Percentiles rank a stretch among this genome's conserved stretches.
Evolutionary conservation across 2,113 vertebrate genomes (phyloP).

Genomic region (Ammodramus savannarum): DNA sequence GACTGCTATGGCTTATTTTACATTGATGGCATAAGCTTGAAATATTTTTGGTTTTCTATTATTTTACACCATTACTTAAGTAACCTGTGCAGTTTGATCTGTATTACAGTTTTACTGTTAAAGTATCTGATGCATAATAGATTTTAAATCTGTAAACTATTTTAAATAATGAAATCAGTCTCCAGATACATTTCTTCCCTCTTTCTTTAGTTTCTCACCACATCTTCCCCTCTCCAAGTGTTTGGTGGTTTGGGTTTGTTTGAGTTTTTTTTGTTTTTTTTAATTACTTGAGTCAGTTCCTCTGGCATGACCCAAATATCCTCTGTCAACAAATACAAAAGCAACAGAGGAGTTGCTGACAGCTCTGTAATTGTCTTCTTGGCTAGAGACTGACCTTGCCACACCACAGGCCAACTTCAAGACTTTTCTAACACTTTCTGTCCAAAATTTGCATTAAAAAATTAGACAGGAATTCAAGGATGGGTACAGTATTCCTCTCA

Average conservation of each 20-base stretch:
- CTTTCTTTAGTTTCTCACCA: not conserved
- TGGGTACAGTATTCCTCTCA: not conserved
- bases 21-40: not conserved
- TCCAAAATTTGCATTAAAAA: not conserved
- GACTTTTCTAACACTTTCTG: not conserved
- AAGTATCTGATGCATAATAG: not conserved
- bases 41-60: not conserved
- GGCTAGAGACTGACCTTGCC: not conserved
- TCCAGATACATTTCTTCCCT: not conserved
- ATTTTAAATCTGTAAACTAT: not conserved
- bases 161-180: not conserved
- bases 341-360: not conserved
- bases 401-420: not conserved
- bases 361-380: not conserved
- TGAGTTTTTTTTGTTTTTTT: fast-evolving
- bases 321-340: not conserved
- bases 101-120: not conserved
- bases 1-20: not conserved
- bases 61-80: not conserved
- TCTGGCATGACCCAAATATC: not conserved
- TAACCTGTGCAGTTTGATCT: not conserved
- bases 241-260: not conserved
- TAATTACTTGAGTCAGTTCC: not conserved
- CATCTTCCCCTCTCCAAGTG: not conserved
- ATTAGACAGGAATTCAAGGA: fast-evolving